Base-by-base conservation (phyloP, 2,113 vertebrate species). In the Gila orcuttii region DNA sequence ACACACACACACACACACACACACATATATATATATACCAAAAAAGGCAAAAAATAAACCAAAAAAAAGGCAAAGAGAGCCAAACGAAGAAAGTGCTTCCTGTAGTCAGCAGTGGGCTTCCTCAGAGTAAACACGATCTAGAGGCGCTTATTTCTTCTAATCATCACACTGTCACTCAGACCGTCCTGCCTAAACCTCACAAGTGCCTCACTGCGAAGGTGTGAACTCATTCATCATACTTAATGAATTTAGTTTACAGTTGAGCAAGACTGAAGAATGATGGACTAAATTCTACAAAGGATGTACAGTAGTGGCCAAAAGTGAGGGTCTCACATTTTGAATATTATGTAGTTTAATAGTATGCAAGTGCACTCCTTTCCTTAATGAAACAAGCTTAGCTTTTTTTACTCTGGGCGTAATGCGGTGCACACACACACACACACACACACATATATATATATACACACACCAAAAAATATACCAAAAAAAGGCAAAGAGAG, bases 191-290 rank as follows among this genome's bases (percentile, higher is more conserved):
- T 12, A 96, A 96, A 36, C 94, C 99, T 31, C 96, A 97, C 71
- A 97, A 95, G 64, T 99, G 97, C 89, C 96, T 99, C 79, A 95
- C 92, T 31, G 96, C 98, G 60, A 97, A 97, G 96, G 98, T 99
- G 87, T n/a, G 17, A 15, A 1, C 52, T 36, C 19, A 4, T 9
- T 23, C 10, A 42, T 9, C 31, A 21, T 9, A 68, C 36, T 82
- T 80, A 33, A 59, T 47, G 25, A 23, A 21, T 79, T 39, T 59
- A 15, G 60, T 28, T 25, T 71, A 12, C 10, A 6, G 19, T 0
- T 42, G 36, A 71, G 33, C 36, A 2, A 42, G 36, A 71, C 36
- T 12, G 9, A 71, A 42, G 39, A 39, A 10, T 71, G 23, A 19
- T 71, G 19, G 9, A 39, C 9, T 71, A 2, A 42, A 71, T 10